These are phyloP conservation scores for Clanis bilineata DNA, from an alignment of 2,888 invertebrate genomes.

Conservation along the genomic window DNA sequence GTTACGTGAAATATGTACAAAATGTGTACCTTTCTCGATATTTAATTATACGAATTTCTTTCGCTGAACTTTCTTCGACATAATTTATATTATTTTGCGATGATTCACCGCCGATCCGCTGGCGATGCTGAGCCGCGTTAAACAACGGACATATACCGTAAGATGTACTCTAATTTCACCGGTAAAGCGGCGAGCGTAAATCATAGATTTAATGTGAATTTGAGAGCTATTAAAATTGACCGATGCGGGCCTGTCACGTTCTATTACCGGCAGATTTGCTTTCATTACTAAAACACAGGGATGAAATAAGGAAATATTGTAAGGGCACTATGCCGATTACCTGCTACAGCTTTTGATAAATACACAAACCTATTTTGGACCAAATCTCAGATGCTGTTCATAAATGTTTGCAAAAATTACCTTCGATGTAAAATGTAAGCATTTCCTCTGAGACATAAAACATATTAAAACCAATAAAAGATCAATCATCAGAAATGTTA, in stretches of 20 bases:
- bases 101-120: background rate
- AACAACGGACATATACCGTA: slow-evolving; percentile 5
- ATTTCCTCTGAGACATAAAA: background rate
- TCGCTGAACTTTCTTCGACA: background rate
- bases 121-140: no score
- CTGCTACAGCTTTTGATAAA: background rate
- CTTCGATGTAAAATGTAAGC: background rate
- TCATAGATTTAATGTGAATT: slow-evolving; percentile 35
- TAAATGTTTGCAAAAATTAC: background rate
- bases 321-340: background rate
- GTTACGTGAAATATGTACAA: background rate
- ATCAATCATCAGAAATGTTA: no score
- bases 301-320: background rate
- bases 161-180: slow-evolving; percentile 21
- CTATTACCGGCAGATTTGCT: slow-evolving; percentile 33
- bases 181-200: slow-evolving; percentile 22
- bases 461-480: background rate
- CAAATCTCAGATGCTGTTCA: background rate
- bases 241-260: slow-evolving; percentile 32
- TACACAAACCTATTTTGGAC: background rate
- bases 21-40: background rate
- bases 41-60: background rate
- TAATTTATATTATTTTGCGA: slow-evolving; percentile 2
- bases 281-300: slow-evolving; percentile 21
- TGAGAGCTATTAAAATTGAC: slow-evolving; percentile 37